Conservation (phyloP, 2,888 invertebrate genomes). For the Dicycla oo region DNA sequence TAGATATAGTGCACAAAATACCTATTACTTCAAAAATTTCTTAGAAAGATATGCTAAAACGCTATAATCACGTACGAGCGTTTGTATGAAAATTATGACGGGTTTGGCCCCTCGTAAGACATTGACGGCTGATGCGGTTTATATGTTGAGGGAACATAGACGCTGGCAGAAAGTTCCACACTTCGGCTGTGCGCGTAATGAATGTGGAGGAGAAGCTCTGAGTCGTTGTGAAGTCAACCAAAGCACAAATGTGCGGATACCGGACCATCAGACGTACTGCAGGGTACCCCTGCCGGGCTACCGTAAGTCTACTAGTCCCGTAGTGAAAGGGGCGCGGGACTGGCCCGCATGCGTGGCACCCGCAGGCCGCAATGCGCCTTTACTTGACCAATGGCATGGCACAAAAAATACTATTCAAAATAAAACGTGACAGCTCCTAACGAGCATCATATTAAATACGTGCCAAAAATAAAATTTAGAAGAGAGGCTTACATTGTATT, state of each 20-base stretch:
- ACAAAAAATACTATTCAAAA: neutral
- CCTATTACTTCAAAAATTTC: too few relatives aligned
- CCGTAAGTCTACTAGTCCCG: neutral
- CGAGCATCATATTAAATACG: neutral
- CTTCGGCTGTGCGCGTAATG: neutral
- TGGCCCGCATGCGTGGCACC: neutral
- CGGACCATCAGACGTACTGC: neutral
- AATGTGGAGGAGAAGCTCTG: neutral
- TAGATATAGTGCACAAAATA: too few relatives aligned
- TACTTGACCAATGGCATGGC: neutral
- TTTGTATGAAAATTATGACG: too few relatives aligned
- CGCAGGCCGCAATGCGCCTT: too few relatives aligned
- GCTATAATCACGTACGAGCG: too few relatives aligned
- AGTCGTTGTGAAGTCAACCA: neutral
- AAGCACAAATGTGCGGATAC: neutral
- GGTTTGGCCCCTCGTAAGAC: too few relatives aligned
- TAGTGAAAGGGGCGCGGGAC: neutral
- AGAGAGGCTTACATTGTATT: conserved; percentile 25
- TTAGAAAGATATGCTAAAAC: too few relatives aligned
- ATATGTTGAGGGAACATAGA: neutral
- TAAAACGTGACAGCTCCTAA: neutral
- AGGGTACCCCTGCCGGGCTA: neutral
- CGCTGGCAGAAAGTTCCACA: neutral
- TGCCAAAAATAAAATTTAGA: neutral
- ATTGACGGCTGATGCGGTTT: neutral